Base-by-base conservation (phyloP, 2,797 vertebrate species). In the Pristis pectinata region DNA sequence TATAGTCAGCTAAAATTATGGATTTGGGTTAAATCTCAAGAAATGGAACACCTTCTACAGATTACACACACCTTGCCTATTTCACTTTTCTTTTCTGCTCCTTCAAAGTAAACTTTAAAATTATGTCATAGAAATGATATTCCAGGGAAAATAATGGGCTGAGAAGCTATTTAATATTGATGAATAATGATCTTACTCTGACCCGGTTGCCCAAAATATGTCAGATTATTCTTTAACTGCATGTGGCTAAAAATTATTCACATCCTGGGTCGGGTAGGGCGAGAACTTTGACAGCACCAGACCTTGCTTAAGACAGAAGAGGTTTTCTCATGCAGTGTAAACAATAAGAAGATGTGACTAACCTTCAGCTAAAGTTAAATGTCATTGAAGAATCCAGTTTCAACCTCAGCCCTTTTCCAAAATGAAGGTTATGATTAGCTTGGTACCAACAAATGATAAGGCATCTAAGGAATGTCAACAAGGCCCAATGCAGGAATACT, bases 141-240 rank as follows among this genome's bases (percentile, higher is more conserved):
- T 93, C 49, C 92, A 53, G 13, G 49, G 41, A 94, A 94, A 76
- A 74, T 94, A 94, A 34, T 56, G 44, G 41, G 70, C 34, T 19
- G 27, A 53, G 92, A 94, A 74, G 70, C 64, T n/a, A 74, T 76
- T 94, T 94, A 94, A 94, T 94, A 94, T 94, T 94, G 67, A 94
- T 94, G 70, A 94, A 94, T 70, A 9, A 19, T 44, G 49, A 76
- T 70, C 92, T 94, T 74, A 70, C 49, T 76, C 70, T 94, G 70
- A 94, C 92, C 70, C 44, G 53, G 27, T 74, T 94, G 49, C 70
- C 67, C 49, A 53, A 74, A 56, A 74, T 49, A 34, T 94, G 70
- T 76, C 92, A 56, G 56, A 44, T 53, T 76, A 76, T 53, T 94
- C 41, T 53, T 94, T 76, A 53, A 56, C 67, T 94, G 70, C 70